Percentiles rank a stretch among this genome's conserved stretches.
These are phyloP conservation scores for Ennomos quercinarius DNA, from an alignment of 2,888 invertebrate genomes.

Conservation along the genomic window DNA sequence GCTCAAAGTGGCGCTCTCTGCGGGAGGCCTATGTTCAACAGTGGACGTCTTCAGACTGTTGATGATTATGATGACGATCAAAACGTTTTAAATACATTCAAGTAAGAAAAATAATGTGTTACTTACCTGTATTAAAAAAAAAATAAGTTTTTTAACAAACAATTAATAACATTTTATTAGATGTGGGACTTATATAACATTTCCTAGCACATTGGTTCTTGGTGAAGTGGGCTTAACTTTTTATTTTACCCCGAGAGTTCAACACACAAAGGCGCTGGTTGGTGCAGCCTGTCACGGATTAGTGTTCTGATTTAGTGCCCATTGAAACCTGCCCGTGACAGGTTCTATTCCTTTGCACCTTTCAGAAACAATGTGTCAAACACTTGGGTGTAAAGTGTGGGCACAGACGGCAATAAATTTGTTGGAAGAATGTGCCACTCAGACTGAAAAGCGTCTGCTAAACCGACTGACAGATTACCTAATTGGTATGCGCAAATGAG, in stretches of 20 bases:
- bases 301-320: slow-evolving; percentile 66
- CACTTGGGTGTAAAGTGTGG: slow-evolving; percentile 8
- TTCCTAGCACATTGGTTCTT: slow-evolving; percentile 2
- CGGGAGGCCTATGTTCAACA: too few species aligned
- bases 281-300: slow-evolving; percentile 62
- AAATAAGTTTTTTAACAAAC: too few species aligned
- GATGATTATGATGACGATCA: too few species aligned
- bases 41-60: too few species aligned
- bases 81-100: too few species aligned
- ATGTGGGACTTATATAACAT: not conserved
- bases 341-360: slow-evolving; percentile 42
- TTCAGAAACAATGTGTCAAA: slow-evolving; percentile 28
- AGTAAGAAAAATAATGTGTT: too few species aligned
- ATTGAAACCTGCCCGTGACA: slow-evolving; percentile 50
- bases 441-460: slow-evolving; percentile 1
- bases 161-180: too few species aligned
- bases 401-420: slow-evolving; percentile 11
- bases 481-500: slow-evolving; percentile 17
- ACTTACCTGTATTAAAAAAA: too few species aligned
- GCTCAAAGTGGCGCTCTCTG: too few species aligned
- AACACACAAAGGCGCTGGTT: slow-evolving; percentile 51
- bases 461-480: slow-evolving; percentile 2
- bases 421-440: slow-evolving; percentile 2
- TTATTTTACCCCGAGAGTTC: slow-evolving; percentile 49
- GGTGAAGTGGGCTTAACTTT: slow-evolving; percentile 40